phyloP scores from a whole-genome alignment of 2,888 invertebrate species.

The Himalopsyche tibetana region DNA sequence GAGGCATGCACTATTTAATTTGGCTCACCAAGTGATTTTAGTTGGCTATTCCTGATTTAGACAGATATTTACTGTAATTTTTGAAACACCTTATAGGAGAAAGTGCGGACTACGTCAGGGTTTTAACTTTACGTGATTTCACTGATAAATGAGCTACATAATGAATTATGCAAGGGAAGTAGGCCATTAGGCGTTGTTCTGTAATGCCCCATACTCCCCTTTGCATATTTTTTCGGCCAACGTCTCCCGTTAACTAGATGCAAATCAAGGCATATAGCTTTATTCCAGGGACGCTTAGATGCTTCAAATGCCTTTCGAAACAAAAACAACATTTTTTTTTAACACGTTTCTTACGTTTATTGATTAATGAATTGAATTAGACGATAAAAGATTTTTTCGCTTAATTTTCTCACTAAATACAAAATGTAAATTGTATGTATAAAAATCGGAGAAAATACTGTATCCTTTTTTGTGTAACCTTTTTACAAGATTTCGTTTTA shows the following conservation, averaged over 20 bases:
- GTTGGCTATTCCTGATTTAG: too few species aligned
- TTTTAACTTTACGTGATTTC: slow-evolving; percentile 64
- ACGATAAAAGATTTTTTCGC: too few species aligned
- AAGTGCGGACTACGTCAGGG: slow-evolving; percentile 49
- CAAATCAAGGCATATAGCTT: slow-evolving; percentile 60
- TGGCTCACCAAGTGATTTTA: too few species aligned
- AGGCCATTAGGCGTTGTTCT: slow-evolving; percentile 64
- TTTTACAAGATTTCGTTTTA: too few species aligned
- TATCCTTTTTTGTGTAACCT: too few species aligned
- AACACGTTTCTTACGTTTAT: too few species aligned
- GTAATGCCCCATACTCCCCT: slow-evolving; percentile 55
- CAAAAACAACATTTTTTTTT: background rate
- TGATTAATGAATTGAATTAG: too few species aligned
- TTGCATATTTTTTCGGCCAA: slow-evolving; percentile 44
- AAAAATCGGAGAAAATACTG: too few species aligned
- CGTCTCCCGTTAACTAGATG: slow-evolving; percentile 56
- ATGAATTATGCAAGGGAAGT: slow-evolving; percentile 65
- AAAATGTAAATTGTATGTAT: too few species aligned
- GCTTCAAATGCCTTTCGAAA: background rate
- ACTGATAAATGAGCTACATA: slow-evolving; percentile 63
- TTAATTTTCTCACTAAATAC: too few species aligned
- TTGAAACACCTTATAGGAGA: background rate
- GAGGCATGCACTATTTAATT: too few species aligned
- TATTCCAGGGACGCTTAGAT: slow-evolving; percentile 39
- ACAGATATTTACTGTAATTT: background rate